Conservation (phyloP, 2,888 invertebrate genomes). For the Tanytarsus gracilentus region DNA sequence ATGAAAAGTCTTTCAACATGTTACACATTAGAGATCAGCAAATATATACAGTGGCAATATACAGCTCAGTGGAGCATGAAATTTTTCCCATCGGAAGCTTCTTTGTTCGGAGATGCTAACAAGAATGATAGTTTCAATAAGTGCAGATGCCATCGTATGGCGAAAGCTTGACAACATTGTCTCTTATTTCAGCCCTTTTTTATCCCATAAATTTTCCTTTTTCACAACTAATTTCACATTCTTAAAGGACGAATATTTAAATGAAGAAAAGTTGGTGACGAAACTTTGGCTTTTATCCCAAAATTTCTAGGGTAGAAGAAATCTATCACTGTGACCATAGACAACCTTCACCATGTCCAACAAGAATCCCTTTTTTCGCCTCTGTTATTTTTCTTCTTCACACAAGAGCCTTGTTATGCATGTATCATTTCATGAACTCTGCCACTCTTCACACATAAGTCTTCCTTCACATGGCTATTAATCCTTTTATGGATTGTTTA, state of each 20-base stretch:
- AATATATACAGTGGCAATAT: background rate
- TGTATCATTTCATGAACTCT: slow-evolving; percentile 24
- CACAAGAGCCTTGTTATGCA: too few relatives aligned
- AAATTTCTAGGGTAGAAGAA: too few relatives aligned
- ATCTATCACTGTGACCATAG: too few relatives aligned
- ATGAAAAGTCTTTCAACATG: too few relatives aligned
- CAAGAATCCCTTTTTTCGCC: background rate
- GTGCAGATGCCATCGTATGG: background rate
- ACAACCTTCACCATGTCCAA: slow-evolving; percentile 13
- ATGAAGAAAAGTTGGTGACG: too few relatives aligned
- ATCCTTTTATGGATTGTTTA: slow-evolving; percentile 28
- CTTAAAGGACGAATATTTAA: slow-evolving; percentile 15
- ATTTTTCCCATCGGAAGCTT: slow-evolving; percentile 16
- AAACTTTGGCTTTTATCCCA: too few relatives aligned
- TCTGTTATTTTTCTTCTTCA: too few relatives aligned
- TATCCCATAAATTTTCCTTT: slow-evolving; percentile 8
- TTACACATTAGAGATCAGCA: background rate
- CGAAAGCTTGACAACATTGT: slow-evolving; percentile 6
- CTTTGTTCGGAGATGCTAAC: slow-evolving; percentile 20
- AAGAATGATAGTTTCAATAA: slow-evolving; percentile 26
- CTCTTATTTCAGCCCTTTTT: background rate
- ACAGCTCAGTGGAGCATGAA: slow-evolving; percentile 18
- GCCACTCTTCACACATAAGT: background rate
- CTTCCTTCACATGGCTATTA: background rate
- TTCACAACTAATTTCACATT: slow-evolving; percentile 27